phyloP scores from a whole-genome alignment of 2,113 vertebrate species.

The Corapipo altera region DNA sequence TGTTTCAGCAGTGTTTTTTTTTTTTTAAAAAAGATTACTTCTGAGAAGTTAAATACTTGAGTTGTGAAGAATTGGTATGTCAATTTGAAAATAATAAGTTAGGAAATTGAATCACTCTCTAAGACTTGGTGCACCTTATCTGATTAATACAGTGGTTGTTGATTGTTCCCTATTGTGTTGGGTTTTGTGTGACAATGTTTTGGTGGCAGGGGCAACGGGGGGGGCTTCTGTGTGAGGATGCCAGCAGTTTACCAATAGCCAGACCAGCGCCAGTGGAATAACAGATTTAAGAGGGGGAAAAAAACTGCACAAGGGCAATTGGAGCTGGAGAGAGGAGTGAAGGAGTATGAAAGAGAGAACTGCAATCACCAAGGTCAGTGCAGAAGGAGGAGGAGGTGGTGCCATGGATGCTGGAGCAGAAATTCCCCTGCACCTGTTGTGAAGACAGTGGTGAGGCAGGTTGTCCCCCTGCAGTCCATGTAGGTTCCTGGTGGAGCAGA shows the following conservation, averaged over 20 bases:
- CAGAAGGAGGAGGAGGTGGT: neutral
- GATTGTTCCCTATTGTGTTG: neutral
- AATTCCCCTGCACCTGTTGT: neutral
- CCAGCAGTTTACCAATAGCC: neutral
- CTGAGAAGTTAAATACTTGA: neutral
- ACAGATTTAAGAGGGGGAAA: fast-evolving
- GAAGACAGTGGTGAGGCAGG: neutral
- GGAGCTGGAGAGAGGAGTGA: neutral
- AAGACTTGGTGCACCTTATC: neutral
- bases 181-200: neutral
- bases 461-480: neutral
- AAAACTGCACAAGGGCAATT: neutral
- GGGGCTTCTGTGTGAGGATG: neutral
- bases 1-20: neutral
- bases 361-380: neutral
- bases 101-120: neutral
- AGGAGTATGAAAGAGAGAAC: neutral
- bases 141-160: neutral
- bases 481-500: neutral
- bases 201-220: neutral
- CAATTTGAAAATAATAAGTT: neutral
- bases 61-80: neutral
- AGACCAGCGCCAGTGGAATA: neutral
- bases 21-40: neutral
- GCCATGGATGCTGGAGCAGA: neutral